phyloP scores from a whole-genome alignment of 2,888 invertebrate genomes.

The Drosophila conformis region DNA sequence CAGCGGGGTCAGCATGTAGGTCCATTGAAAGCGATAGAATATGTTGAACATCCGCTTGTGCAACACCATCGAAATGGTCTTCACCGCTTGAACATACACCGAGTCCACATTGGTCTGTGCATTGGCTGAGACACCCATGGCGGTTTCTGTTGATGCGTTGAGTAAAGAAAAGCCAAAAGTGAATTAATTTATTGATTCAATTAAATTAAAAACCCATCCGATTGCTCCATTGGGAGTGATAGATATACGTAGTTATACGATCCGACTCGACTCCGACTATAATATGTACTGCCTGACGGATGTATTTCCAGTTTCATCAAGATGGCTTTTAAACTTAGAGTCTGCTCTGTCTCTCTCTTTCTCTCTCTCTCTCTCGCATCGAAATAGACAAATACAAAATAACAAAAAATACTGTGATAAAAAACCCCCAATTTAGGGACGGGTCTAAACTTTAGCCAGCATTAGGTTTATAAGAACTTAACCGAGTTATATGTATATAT shows the following conservation, averaged over 20 bases:
- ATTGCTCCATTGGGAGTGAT: background rate
- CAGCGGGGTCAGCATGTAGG: slow-evolving; percentile 86
- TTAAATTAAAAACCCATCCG: background rate
- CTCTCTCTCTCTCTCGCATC: background rate
- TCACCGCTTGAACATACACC: slow-evolving; percentile 90
- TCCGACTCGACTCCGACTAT: background rate
- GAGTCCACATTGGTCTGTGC: slow-evolving; percentile 90
- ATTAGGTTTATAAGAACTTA: background rate
- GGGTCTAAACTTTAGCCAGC: background rate
- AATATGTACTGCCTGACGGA: background rate
- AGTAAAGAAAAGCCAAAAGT: background rate
- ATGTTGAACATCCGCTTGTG: slow-evolving; percentile 84
- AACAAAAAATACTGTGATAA: background rate
- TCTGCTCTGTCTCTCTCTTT: no score
- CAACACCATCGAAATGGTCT: slow-evolving; percentile 85
- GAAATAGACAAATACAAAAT: background rate
- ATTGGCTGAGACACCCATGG: slow-evolving; percentile 92
- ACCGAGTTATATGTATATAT: background rate
- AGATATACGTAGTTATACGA: background rate
- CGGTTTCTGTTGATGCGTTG: slow-evolving; percentile 88
- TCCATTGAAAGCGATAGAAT: slow-evolving; percentile 80
- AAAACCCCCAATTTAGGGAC: background rate
- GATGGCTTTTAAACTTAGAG: background rate
- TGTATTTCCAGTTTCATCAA: background rate
- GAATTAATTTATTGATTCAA: background rate